phyloP scores from a whole-genome alignment of 2,888 invertebrate species.

The Strigamia maritima region DNA sequence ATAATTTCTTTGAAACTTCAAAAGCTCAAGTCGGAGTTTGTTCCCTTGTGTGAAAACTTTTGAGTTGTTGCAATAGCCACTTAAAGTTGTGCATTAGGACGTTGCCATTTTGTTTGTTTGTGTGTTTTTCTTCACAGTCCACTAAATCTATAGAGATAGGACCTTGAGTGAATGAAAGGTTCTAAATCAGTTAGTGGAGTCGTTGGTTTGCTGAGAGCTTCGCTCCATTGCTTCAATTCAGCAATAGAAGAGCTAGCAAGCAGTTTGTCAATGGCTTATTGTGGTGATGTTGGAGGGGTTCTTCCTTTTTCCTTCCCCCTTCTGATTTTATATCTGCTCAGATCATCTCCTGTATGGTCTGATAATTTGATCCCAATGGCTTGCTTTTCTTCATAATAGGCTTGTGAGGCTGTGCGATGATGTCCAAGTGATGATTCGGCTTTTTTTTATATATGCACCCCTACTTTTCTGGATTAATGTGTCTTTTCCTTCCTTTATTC shows the following conservation, averaged over 20 bases:
- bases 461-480: background rate
- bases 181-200: conserved; percentile 28
- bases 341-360: conserved; percentile 30
- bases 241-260: conserved; percentile 18
- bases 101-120: background rate
- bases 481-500: background rate
- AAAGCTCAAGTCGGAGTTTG: background rate
- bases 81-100: conserved; percentile 15
- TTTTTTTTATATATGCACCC: conserved; percentile 21
- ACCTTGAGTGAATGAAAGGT: conserved; percentile 28
- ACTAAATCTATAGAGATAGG: conserved; percentile 13
- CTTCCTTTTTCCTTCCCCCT: conserved; percentile 31
- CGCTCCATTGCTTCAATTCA: conserved; percentile 28
- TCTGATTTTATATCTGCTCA: conserved; percentile 34
- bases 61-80: background rate
- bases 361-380: conserved; percentile 34
- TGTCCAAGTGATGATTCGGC: conserved; percentile 7
- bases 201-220: conserved; percentile 11
- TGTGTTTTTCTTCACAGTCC: conserved; percentile 15
- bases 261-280: conserved; percentile 34
- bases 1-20: background rate
- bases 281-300: conserved; percentile 32
- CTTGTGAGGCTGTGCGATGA: conserved; percentile 12
- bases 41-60: background rate
- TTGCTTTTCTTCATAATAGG: conserved; percentile 29